These are phyloP conservation scores for Pelodiscus sinensis DNA, from an alignment of 2,113 vertebrate species.

Conservation along the genomic window DNA sequence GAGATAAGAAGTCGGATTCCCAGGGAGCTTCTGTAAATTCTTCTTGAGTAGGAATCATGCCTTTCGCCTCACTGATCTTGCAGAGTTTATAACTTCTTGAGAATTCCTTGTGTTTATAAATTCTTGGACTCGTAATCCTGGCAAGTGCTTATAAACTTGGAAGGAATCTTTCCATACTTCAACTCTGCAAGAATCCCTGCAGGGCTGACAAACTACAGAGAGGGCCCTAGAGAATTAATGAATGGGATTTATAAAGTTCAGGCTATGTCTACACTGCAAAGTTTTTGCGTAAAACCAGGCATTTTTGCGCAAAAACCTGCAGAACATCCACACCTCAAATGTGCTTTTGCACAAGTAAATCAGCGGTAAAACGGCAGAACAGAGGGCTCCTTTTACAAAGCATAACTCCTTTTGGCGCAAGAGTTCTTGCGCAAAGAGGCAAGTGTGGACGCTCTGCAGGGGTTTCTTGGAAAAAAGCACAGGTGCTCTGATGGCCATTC, in stretches of 20 bases:
- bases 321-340: too few species aligned
- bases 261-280: neutral
- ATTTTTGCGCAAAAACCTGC: too few species aligned
- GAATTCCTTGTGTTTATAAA: neutral
- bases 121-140: neutral
- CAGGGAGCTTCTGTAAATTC: neutral
- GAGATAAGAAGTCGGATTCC: slow-evolving; percentile 11
- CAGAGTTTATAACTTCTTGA: slow-evolving; percentile 1
- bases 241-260: neutral
- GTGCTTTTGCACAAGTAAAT: too few species aligned
- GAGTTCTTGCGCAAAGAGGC: too few species aligned
- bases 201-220: neutral
- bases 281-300: too few species aligned
- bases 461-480: too few species aligned
- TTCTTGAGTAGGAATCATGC: neutral
- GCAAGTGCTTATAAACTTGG: accelerated
- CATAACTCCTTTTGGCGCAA: too few species aligned
- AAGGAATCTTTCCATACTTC: neutral
- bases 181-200: neutral
- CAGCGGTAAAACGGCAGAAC: too few species aligned
- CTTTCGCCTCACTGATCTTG: neutral
- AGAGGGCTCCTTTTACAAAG: too few species aligned
- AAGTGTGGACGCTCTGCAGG: too few species aligned
- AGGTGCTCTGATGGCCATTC: too few species aligned
- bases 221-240: neutral